These are phyloP conservation scores for Phocides pigmalion DNA, from an alignment of 1,140 invertebrate genomes.

Conservation along the genomic window DNA sequence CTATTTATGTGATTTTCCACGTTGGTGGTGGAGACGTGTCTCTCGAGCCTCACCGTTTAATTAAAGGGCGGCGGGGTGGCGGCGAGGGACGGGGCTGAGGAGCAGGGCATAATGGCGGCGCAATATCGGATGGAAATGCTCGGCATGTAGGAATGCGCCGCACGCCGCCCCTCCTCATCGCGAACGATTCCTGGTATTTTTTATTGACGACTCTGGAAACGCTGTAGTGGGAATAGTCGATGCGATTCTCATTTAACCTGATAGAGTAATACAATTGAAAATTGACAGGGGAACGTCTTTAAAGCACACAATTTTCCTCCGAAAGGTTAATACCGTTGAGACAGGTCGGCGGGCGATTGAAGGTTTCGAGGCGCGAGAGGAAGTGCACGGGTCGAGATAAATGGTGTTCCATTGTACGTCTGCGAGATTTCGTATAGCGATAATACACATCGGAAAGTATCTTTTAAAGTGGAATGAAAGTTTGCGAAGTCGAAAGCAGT, in stretches of 20 bases:
- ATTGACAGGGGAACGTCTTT: constrained; percentile 36
- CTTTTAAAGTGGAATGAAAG: constrained; percentile 59
- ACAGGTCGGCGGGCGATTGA: constrained; percentile 32
- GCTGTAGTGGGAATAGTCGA: constrained; percentile 64
- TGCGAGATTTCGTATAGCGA: constrained; percentile 41
- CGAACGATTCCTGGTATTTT: constrained; percentile 82
- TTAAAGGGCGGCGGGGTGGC: constrained; percentile 77
- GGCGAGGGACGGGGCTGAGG: constrained; percentile 54
- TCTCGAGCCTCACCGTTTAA: constrained; percentile 81
- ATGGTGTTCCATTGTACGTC: constrained; percentile 40
- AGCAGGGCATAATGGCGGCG: constrained; percentile 80
- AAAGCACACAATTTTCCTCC: constrained; percentile 23
- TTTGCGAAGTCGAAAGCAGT: constrained; percentile 57
- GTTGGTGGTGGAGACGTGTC: constrained; percentile 72
- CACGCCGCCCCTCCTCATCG: constrained; percentile 74
- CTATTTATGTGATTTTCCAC: constrained; percentile 80
- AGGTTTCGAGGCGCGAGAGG: constrained; percentile 31
- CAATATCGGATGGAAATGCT: constrained; percentile 83
- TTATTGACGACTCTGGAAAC: constrained; percentile 80
- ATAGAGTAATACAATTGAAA: constrained; percentile 39
- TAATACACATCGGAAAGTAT: constrained; percentile 43
- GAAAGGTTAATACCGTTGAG: constrained; percentile 24
- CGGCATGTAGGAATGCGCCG: constrained; percentile 82
- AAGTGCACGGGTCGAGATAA: constrained; percentile 40
- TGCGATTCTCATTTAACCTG: constrained; percentile 52